Evolutionary conservation across 1,140 invertebrate species (phyloP), one percentile per base, ranked within the genome.

Genomic region (Cyclina sinensis): DNA sequence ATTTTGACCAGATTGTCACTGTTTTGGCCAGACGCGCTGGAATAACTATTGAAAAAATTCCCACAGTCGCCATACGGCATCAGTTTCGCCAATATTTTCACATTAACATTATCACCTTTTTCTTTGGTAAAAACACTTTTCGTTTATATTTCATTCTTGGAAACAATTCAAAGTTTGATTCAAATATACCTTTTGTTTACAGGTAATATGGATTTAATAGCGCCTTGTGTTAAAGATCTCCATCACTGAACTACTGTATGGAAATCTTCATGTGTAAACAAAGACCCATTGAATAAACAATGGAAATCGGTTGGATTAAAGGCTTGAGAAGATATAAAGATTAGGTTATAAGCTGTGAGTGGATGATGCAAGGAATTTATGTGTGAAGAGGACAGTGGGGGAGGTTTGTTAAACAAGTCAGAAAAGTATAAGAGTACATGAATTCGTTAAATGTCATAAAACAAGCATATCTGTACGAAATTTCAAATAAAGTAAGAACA

Each of bases 151-250:
- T 62, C 24, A 27, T 1, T n/a, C 57, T 62, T 62, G 57, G 57
- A 62, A 62, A 14, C 57, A 24, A 27, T 62, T 62, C 57, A 62
- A 62, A 62, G 27, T 27, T 27, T 62, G 57, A 9, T 62, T 18
- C 57, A 62, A 62, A 27, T 62, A 62, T 62, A 62, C 24, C 57
- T 62, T 62, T 62, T 62, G 57, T 62, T 62, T 62, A 62, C 27
- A 62, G 57, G 65, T 70, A 70, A 35, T 70, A 70, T 70, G 65
- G 65, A 70, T 70, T 70, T 35, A 37, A 70, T 70, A 70, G 32
- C 65, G 30, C 30, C 35, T 12, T 70, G 32, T 35, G 65, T 16
- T 70, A 16, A 35, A 70, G 35, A 70, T 70, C 65, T 70, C 37
- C 14, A 70, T 37, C 1, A 32, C 16, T 30, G 14, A 37, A 37